Base-by-base conservation (phyloP, 2,888 invertebrate species). In the Mimachlamys varia region DNA sequence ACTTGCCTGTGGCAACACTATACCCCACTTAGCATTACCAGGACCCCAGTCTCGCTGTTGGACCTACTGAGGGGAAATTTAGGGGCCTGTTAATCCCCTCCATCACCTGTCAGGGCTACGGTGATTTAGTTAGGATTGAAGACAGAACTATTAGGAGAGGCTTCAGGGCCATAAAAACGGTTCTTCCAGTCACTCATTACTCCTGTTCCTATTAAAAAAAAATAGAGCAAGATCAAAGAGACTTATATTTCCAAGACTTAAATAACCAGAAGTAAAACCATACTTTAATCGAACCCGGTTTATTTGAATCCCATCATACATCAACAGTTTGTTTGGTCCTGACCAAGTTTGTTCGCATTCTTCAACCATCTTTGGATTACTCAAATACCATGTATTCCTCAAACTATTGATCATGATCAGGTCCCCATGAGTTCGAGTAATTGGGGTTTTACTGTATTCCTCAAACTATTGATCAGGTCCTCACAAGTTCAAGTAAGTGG, bases 141-240 rank as follows among this genome's bases (percentile, higher is more conserved):
- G 19, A 76, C 10, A 33, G 76, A 76, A 76, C 27, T 33, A 76
- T 0, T 33, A 76, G 33, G 12, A 33, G 76, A 27, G 76, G 76
- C 27, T 76, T 76, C 33, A 33, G 76, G 33, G 4, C 76, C 33
- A 76, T 76, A 33, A 76, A n/a, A n/a, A 27, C 76, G 33, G 1
- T 33, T 15, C 27, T 33, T 76, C 53, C 2, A 62, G 10, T 10
- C 44, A 62, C 33, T 33, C 33, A 33, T 76, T 27, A 76, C 33
- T 76, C 76, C 33, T 76, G 76, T 22, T 33, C 76, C 76, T 76
- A 76, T 76, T 76, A 76, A 76, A 27, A 76, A n/a, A 27, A 33
- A 13, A 33, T 19, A 76, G 1, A 76, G 33, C 19, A 33, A 76
- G 76, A 76, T 76, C 27, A 76, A 76, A 76, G 76, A 76, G 13